Conservation (phyloP, 2,888 invertebrate genomes). For the Nycteola revayana region DNA sequence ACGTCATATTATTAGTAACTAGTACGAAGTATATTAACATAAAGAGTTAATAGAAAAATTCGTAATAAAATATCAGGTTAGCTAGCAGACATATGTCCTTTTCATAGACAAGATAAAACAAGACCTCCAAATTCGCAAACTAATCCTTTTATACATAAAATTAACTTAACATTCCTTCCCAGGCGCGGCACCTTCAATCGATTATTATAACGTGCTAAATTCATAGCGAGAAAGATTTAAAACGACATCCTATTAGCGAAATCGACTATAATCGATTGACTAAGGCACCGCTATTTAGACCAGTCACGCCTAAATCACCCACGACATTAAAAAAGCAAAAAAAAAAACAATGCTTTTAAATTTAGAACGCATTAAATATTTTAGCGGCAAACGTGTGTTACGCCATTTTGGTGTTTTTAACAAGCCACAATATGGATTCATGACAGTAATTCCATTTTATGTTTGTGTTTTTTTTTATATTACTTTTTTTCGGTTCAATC, state of each 20-base stretch:
- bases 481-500: too few relatives aligned
- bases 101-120: too few relatives aligned
- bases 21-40: too few relatives aligned
- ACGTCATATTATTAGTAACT: too few relatives aligned
- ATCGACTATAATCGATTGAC: constrained; percentile 12
- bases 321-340: constrained; percentile 30
- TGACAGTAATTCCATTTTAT: too few relatives aligned
- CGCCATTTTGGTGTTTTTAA: constrained; percentile 15
- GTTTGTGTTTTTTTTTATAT: too few relatives aligned
- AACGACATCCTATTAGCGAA: constrained; percentile 24
- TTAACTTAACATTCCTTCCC: background rate
- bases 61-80: too few relatives aligned
- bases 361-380: constrained; percentile 37
- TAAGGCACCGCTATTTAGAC: constrained; percentile 37
- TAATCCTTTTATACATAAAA: background rate
- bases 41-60: too few relatives aligned
- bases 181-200: constrained; percentile 15
- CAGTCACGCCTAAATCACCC: constrained; percentile 39
- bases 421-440: too few relatives aligned
- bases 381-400: constrained; percentile 27
- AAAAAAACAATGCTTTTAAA: constrained; percentile 38
- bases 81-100: too few relatives aligned
- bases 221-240: constrained; percentile 25
- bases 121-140: background rate
- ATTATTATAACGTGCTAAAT: constrained; percentile 24